Evolutionary conservation across 2,113 vertebrate species (phyloP), one percentile per base, ranked within the genome.

Genomic region (Chlorodrepanis virens): DNA sequence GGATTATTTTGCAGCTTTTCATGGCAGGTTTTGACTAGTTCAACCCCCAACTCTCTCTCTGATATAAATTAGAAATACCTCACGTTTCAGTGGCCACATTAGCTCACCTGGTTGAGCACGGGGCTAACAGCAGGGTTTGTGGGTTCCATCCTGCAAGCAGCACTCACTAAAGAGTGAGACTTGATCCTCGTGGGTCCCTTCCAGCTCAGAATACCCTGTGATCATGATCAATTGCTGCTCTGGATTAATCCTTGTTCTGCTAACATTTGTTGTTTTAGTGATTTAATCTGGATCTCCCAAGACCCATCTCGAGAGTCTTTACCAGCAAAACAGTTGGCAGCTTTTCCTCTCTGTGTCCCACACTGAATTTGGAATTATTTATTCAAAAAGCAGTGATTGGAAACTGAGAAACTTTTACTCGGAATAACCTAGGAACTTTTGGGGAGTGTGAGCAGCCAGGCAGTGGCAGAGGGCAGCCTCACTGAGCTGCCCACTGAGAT

Each of bases 401-500:
- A 63, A 77, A 71, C 33, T 0, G 19, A 75, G 33, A 70, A 47
- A 14, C 19, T 44, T 82, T 40, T 47, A 5, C n/a, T 71, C 5
- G 37, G 61, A 57, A 47, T 52, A 77, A 31, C 11, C 6, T 24
- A 39, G 42, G 79, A 86, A 2, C 3, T 59, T 29, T 3, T 74
- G 89, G 76, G 39, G 47, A 69, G 12, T 23, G 47, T 18, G 16
- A 63, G 21, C 37, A n/a, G 37, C 12, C 14, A 33, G 63, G 50
- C 63, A 50, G 10, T 42, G 71, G 50, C 68, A 86, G 27, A 4
- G 57, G 25, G 15, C 49, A 79, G 23, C n/a, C 40, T 33, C 1
- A 14, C 0, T 0, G 4, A 44, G 70, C 14, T 19, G 42, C 40
- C 31, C 1, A 14, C 0, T 0, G 4, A 44, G 70, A 16, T 19